Evolutionary conservation across 2,113 vertebrate species (phyloP).

Genomic region (Datnioides undecimradiatus): DNA sequence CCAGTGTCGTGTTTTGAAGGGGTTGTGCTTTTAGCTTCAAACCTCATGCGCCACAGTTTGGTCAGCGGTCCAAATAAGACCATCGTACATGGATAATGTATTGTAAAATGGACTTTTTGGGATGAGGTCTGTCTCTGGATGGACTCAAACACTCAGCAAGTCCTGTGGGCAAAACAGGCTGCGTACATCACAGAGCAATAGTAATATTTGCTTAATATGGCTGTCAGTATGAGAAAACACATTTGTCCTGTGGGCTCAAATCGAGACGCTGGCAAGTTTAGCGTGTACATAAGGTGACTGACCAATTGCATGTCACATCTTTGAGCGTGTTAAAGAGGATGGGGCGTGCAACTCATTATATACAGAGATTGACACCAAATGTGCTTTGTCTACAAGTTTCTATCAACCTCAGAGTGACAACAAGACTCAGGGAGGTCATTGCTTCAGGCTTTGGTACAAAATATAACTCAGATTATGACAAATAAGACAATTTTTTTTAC

Average conservation of each 20-base stretch:
- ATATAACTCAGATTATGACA: too few relatives aligned
- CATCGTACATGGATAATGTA: background rate
- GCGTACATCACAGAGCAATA: background rate
- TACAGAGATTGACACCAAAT: too few relatives aligned
- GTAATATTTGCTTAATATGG: background rate
- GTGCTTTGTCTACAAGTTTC: too few relatives aligned
- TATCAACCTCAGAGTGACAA: background rate
- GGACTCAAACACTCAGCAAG: background rate
- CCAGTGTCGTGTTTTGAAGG: background rate
- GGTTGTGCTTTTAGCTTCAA: background rate
- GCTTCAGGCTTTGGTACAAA: background rate
- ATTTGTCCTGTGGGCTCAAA: too few relatives aligned
- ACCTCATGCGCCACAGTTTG: background rate
- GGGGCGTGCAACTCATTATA: too few relatives aligned
- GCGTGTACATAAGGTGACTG: too few relatives aligned
- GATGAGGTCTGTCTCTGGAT: background rate
- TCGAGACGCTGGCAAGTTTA: too few relatives aligned
- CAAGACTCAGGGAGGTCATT: background rate
- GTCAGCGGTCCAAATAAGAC: background rate
- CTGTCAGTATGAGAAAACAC: too few relatives aligned
- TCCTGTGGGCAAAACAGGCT: background rate
- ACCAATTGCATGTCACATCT: too few relatives aligned
- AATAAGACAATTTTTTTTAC: too few relatives aligned
- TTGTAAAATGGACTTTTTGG: background rate
- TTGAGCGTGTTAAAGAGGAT: too few relatives aligned